Conservation (phyloP, 35 echinoderm and acorn worm genomes). For the Heliocidaris tuberculata region DNA sequence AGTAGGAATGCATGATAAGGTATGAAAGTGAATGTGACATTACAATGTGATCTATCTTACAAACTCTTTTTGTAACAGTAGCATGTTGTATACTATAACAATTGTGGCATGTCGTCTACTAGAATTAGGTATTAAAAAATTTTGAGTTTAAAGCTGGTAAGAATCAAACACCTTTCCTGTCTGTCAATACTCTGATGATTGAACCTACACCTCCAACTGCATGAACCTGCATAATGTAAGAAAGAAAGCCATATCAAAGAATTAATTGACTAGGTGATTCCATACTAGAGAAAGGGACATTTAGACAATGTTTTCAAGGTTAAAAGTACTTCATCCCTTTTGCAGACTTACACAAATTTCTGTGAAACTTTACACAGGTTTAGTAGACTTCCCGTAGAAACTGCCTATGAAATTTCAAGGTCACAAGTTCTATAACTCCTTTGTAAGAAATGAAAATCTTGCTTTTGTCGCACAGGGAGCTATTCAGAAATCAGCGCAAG, state of each 20-base stretch:
- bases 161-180: slow-evolving; percentile 83
- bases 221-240: slow-evolving; percentile 65
- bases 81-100: background rate
- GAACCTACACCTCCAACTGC: slow-evolving; percentile 82
- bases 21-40: background rate
- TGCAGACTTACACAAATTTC: too few species aligned
- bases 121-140: background rate
- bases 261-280: background rate
- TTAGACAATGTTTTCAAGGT: too few species aligned
- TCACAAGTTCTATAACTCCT: too few species aligned
- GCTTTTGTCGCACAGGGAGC: too few species aligned
- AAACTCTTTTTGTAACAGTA: background rate
- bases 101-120: background rate
- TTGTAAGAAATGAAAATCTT: too few species aligned
- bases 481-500: too few species aligned
- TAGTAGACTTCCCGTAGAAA: too few species aligned
- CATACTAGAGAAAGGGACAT: too few species aligned
- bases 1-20: background rate
- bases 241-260: slow-evolving; percentile 34
- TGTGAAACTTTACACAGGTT: too few species aligned
- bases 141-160: background rate
- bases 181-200: slow-evolving; percentile 87
- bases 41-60: background rate
- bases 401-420: too few species aligned
- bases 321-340: too few species aligned